A percentile compares a stretch with the other conserved stretches of the same genome.
Conservation (phyloP, 2,797 vertebrate genomes). For the Agapornis canus region DNA sequence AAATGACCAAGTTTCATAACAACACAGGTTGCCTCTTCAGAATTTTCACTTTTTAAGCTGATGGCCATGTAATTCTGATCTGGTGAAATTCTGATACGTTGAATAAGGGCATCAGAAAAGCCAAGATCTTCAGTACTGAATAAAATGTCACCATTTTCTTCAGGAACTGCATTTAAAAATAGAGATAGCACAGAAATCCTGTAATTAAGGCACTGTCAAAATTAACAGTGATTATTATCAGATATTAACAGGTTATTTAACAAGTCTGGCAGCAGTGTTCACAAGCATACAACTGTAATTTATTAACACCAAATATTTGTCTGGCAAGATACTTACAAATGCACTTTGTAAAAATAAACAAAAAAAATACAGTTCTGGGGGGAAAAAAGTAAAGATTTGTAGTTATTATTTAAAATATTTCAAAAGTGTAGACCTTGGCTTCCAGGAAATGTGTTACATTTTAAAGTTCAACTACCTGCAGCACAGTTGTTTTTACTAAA, state of each 20-base stretch:
- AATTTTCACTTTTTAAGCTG: conserved; percentile 79
- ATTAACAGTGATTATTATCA: background rate
- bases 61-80: conserved; percentile 84
- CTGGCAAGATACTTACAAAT: background rate
- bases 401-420: background rate
- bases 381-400: background rate
- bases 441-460: background rate
- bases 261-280: background rate
- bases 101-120: conserved; percentile 79
- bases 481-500: background rate
- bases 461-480: background rate
- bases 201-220: background rate
- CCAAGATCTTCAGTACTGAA: conserved; percentile 77
- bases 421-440: background rate
- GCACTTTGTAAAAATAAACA: background rate
- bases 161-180: conserved; percentile 65
- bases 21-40: conserved; percentile 82
- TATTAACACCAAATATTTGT: background rate
- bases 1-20: conserved; percentile 79
- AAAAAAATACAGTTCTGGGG: background rate
- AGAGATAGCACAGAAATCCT: background rate
- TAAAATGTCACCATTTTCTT: conserved; percentile 78
- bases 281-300: background rate
- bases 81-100: conserved; percentile 90
- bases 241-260: too few species aligned